Base-by-base conservation (phyloP, 2,888 invertebrate genomes). In the Argyresthia albistria region DNA sequence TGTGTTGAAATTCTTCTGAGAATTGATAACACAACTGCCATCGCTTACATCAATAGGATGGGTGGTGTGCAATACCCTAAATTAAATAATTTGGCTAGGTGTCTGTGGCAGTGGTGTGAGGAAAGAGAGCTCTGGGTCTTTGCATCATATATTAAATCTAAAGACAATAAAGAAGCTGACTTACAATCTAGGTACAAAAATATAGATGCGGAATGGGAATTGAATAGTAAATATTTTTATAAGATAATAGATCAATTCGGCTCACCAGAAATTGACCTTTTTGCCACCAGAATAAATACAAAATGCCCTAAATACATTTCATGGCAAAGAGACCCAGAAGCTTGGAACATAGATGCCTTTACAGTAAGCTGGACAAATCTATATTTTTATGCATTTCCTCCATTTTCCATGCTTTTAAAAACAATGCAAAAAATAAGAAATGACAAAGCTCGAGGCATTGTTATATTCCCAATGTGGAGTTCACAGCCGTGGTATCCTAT, bases 351-450 rank as follows among this genome's bases (percentile, higher is more conserved):
- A n/a, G 43, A 43, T 14, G 43, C 43, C 8, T 43, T 43, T 43
- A 43, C 43, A 43, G 12, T 43, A 1, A 14, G 12, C 8, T 43
- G 43, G 43, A 11, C 8, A n/a, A 15, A 15, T 35, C 16, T n/a
- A 9, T 55, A 42, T 37, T 57, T 57, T 53, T 56, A 58, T 49
- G 57, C 56, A 4, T 58, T 58, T 46, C 56, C 56, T 9, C 57
- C 58, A 10, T 57, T 58, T 52, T 15, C 49, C 7, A 42, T 57
- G 8, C 54, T 57, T 46, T 25, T 51, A 12, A 56, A 51, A 47
- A 37, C 12, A 35, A 14, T 58, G 9, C 51, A 46, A 11, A 57
- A 58, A 50, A 57, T 57, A 9, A 51, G 53, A n/a, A 43, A 25
- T 50, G 56, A 58, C 35, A 37, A 54, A 16, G 54, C 56, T 1